These are phyloP conservation scores for Aphidius colemani DNA, from an alignment of 2,888 invertebrate species.

Conservation along the genomic window DNA sequence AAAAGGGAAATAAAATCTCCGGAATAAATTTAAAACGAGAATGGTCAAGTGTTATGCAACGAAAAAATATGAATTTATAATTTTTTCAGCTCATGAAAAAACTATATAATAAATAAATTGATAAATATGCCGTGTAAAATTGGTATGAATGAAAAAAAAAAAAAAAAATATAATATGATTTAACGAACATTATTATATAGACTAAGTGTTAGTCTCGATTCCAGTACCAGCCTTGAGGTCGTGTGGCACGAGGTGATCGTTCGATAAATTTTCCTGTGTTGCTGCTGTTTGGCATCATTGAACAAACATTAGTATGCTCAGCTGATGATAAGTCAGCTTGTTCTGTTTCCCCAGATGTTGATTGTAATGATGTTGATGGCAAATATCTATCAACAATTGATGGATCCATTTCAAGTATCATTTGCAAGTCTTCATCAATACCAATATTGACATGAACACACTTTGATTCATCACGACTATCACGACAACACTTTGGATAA, in stretches of 20 bases:
- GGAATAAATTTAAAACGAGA: too few relatives aligned
- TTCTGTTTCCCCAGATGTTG: conserved; percentile 15
- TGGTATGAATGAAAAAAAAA: neutral
- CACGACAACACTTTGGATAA: conserved; percentile 9
- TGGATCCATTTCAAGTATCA: conserved; percentile 69
- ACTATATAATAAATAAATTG: neutral
- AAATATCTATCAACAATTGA: conserved; percentile 63
- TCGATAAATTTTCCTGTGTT: conserved; percentile 31
- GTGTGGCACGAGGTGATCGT: conserved; percentile 45
- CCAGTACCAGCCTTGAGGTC: conserved; percentile 58
- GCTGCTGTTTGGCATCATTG: conserved; percentile 33
- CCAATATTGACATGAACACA: conserved; percentile 63
- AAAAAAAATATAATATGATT: conserved; percentile 19
- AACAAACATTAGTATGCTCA: too few relatives aligned
- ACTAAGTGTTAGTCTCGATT: conserved; percentile 34
- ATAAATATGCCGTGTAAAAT: neutral
- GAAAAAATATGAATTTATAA: too few relatives aligned
- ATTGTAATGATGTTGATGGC: conserved; percentile 30
- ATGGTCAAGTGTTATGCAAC: too few relatives aligned
- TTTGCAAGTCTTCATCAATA: conserved; percentile 66
- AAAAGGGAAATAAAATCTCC: too few relatives aligned
- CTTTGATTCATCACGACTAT: conserved; percentile 32
- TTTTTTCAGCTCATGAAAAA: neutral
- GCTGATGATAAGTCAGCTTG: conserved; percentile 5
- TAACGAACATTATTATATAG: conserved; percentile 18